These are phyloP conservation scores for Lepidonotus clava DNA, from an alignment of 2,888 invertebrate species.

Conservation along the genomic window DNA sequence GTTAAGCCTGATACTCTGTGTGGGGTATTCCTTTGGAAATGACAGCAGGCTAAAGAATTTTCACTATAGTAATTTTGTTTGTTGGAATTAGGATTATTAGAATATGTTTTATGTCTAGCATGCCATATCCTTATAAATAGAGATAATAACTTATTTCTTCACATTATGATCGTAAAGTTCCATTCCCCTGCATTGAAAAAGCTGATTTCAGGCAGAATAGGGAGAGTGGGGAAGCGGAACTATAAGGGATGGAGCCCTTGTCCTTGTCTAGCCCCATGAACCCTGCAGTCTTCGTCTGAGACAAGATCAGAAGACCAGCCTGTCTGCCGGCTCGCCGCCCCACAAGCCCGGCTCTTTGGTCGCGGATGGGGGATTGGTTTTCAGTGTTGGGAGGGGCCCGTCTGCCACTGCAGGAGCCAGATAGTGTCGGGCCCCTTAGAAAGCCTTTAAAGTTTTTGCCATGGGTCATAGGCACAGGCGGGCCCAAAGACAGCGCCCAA, in stretches of 20 bases:
- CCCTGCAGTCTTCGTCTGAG: background rate
- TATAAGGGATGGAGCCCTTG: background rate
- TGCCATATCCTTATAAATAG: no score
- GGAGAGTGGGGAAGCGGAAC: background rate
- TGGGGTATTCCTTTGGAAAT: no score
- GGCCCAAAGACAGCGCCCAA: background rate
- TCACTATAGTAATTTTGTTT: no score
- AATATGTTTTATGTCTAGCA: no score
- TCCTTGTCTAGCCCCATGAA: constrained; percentile 31
- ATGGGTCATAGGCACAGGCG: constrained; percentile 8
- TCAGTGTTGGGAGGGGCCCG: background rate
- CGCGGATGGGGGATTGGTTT: background rate
- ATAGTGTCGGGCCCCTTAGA: background rate
- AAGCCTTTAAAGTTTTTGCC: background rate
- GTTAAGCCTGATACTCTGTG: no score
- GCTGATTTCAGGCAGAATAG: background rate
- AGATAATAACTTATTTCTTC: no score
- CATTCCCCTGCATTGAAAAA: background rate
- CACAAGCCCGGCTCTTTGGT: background rate
- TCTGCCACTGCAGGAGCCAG: constrained; percentile 1
- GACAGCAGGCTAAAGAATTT: no score
- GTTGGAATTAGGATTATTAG: no score
- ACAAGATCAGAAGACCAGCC: background rate
- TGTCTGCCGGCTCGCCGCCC: background rate
- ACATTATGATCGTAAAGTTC: no score